These are phyloP conservation scores for Gadopsis marmoratus DNA, from an alignment of 2,797 vertebrate species.

Conservation along the genomic window DNA sequence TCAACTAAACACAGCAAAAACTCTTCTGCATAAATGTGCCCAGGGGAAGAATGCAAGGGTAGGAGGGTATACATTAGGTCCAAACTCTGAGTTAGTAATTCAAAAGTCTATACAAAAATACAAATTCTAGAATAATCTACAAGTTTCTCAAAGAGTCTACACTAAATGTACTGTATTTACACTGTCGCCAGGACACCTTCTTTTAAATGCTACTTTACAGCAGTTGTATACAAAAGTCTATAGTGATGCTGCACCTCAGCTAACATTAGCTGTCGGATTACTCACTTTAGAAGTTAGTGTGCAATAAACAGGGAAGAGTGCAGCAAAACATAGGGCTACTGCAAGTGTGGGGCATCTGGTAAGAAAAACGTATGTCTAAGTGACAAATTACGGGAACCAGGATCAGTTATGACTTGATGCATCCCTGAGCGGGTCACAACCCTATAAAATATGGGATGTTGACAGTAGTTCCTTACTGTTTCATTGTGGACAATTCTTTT, in stretches of 20 bases:
- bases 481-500: conserved; percentile 51
- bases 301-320: conserved; percentile 77
- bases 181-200: conserved; percentile 73
- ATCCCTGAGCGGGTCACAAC: conserved; percentile 86
- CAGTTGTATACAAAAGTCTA: conserved; percentile 80
- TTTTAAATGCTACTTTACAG: conserved; percentile 84
- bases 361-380: conserved; percentile 42
- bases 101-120: conserved; percentile 89
- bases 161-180: conserved; percentile 83
- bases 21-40: conserved; percentile 71
- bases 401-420: conserved; percentile 78
- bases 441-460: conserved; percentile 75
- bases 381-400: conserved; percentile 65
- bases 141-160: conserved; percentile 79
- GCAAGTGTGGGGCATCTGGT: conserved; percentile 58
- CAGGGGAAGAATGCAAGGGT: conserved; percentile 54
- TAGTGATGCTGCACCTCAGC: conserved; percentile 73
- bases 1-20: conserved; percentile 61
- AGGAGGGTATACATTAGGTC: conserved; percentile 61
- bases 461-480: conserved; percentile 63
- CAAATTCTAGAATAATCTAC: conserved; percentile 86
- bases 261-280: conserved; percentile 59
- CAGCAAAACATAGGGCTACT: conserved; percentile 78
- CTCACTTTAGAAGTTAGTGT: conserved; percentile 76
- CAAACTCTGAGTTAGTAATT: conserved; percentile 77